A percentile compares a stretch with the other conserved stretches of the same genome.
Evolutionary conservation across 2,888 invertebrate genomes (phyloP).

Genomic region (Eilema depressum): DNA sequence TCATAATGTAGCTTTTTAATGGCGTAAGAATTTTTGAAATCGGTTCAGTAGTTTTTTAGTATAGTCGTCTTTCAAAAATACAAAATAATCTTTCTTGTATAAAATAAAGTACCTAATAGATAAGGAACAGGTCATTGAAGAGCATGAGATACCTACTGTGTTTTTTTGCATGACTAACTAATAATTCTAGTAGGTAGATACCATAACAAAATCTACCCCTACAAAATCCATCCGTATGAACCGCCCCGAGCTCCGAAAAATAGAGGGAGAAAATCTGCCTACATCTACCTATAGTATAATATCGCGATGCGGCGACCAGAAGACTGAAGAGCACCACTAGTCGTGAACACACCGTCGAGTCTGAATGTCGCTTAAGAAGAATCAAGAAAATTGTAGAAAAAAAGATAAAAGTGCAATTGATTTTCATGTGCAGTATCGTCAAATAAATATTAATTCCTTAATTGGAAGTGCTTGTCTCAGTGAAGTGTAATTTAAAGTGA

Average conservation of each 20-base stretch:
- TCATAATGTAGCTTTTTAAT: too few species aligned
- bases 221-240: constrained; percentile 60
- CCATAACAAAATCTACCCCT: background rate
- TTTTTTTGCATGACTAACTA: too few species aligned
- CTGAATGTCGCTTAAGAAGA: constrained; percentile 80
- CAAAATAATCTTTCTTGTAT: too few species aligned
- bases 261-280: constrained; percentile 61
- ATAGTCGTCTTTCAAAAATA: too few species aligned
- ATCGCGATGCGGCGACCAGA: constrained; percentile 62
- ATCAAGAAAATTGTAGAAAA: constrained; percentile 57
- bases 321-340: constrained; percentile 56
- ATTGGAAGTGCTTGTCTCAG: constrained; percentile 60
- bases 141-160: too few species aligned
- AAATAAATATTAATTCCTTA: constrained; percentile 68
- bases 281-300: constrained; percentile 45
- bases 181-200: too few species aligned
- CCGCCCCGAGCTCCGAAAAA: constrained; percentile 56
- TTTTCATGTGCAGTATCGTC: constrained; percentile 67
- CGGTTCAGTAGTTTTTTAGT: too few species aligned
- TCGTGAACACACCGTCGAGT: constrained; percentile 63
- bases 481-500: constrained; percentile 77
- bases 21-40: too few species aligned
- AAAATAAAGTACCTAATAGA: too few species aligned
- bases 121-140: too few species aligned
- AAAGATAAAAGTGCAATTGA: constrained; percentile 54